These are phyloP conservation scores for Mus spretus DNA, from an alignment of 2,797 vertebrate species.

Conservation along the genomic window DNA sequence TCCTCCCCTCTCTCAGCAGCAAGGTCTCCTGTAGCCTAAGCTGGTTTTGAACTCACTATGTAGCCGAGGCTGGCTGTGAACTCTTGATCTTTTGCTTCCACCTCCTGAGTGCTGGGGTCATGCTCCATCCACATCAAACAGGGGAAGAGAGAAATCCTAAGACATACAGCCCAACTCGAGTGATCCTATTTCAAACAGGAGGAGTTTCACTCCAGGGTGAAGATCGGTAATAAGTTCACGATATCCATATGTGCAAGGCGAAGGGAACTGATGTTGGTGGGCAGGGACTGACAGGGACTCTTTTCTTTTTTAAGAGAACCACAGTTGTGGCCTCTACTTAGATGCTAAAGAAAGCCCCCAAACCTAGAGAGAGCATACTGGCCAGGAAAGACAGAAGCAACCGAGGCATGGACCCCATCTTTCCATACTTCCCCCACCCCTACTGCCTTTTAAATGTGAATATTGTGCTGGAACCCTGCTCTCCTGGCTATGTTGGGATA, in stretches of 20 bases:
- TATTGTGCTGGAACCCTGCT: neutral
- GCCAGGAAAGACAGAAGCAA: neutral
- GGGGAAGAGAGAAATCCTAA: neutral
- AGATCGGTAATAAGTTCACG: neutral
- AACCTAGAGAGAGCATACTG: neutral
- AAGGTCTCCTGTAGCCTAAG: neutral
- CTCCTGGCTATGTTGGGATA: neutral
- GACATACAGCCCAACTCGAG: slow-evolving; percentile 1
- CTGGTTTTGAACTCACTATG: neutral
- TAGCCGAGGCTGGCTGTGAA: neutral
- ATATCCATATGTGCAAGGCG: neutral
- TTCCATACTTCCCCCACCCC: no score
- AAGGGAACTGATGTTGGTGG: neutral
- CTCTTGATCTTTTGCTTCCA: neutral
- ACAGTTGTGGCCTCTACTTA: neutral
- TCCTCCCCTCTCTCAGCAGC: neutral
- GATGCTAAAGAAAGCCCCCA: neutral
- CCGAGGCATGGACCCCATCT: neutral
- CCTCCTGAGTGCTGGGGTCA: neutral
- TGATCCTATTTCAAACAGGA: slow-evolving; percentile 16
- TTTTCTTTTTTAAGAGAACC: slow-evolving; percentile 35
- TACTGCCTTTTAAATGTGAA: neutral
- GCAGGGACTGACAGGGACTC: neutral
- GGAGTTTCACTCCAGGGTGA: neutral
- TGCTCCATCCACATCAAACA: neutral